These are phyloP conservation scores for Enteromius radiatus DNA, from an alignment of 2,797 vertebrate genomes.

Conservation along the genomic window DNA sequence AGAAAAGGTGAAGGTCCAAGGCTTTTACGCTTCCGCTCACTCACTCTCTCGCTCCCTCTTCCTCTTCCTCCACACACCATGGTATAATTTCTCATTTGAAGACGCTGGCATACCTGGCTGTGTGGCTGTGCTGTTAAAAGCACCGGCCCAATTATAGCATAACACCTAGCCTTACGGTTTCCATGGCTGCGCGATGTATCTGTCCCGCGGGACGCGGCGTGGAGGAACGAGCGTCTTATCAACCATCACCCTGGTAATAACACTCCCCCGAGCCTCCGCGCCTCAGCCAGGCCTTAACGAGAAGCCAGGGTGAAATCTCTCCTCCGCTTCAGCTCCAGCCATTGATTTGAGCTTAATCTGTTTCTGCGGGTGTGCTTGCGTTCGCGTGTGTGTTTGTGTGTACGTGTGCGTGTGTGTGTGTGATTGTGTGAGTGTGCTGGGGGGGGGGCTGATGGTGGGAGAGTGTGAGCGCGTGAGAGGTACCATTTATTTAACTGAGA, in stretches of 20 bases:
- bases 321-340: conserved; percentile 81
- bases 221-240: conserved; percentile 91
- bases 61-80: conserved; percentile 64
- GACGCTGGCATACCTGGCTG: conserved; percentile 82
- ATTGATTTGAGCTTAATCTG: conserved; percentile 89
- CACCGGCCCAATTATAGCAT: conserved; percentile 87
- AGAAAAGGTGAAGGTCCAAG: conserved; percentile 49
- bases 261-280: conserved; percentile 82
- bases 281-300: conserved; percentile 85
- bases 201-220: conserved; percentile 85
- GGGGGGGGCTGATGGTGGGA: conserved; percentile 50
- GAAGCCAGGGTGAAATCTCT: conserved; percentile 86
- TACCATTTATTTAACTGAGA: conserved; percentile 60
- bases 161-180: conserved; percentile 89
- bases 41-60: conserved; percentile 13
- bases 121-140: conserved; percentile 79
- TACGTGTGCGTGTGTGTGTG: not conserved
- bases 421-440: conserved; percentile 50
- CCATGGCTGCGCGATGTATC: conserved; percentile 90
- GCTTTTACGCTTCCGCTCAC: conserved; percentile 50
- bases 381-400: conserved; percentile 29
- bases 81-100: conserved; percentile 82
- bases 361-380: conserved; percentile 67
- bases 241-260: conserved; percentile 89
- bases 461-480: conserved; percentile 59